Base-by-base conservation (phyloP, 2,113 vertebrate species). In the Gymnarchus niloticus region DNA sequence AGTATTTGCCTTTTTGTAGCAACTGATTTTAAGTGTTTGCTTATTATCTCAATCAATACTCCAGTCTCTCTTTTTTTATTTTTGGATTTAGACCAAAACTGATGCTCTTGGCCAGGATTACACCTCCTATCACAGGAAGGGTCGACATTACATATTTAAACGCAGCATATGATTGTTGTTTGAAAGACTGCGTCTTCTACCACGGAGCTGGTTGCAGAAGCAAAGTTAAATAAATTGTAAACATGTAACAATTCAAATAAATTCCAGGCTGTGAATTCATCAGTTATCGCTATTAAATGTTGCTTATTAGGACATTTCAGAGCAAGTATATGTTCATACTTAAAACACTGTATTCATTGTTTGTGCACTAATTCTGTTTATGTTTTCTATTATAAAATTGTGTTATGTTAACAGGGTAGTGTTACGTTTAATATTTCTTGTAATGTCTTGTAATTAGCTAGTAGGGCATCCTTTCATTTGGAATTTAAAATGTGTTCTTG, bases 301-400 rank as follows among this genome's bases (percentile, higher is more conserved):
- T n/a, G n/a, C n/a, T 54, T 82, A 25, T 37, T 25, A 82, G 6
- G 28, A 52, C 23, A 54, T 54, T 52, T 82, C 6, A 46, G 5
- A 51, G 25, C 23, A 25, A 46, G 33, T n/a, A 56, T 54, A 78
- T 56, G 51, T n/a, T 82, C 23, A 65, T 51, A 76, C 28, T 85
- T 76, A 85, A 61, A 61, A 76, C 61, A 77, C 69, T 85, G 69
- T 85, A 76, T 54, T 85, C 49, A 76, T 14, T 77, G 25, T 54
- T 73, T 76, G 44, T 85, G 84, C 84, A 41, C 65, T 65, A 37
- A 77, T 76, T 85, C 51, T 84, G 23, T 84, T 65, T 59, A 12
- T 25, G 33, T 84, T 84, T 46, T 84, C 10, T 84, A 25, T 46
- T 84, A 17, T 84, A 65, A 33, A 73, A 65, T 73, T 54, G 12